These are phyloP conservation scores for Metellina segmentata DNA, from an alignment of 2,888 invertebrate genomes.

Conservation along the genomic window DNA sequence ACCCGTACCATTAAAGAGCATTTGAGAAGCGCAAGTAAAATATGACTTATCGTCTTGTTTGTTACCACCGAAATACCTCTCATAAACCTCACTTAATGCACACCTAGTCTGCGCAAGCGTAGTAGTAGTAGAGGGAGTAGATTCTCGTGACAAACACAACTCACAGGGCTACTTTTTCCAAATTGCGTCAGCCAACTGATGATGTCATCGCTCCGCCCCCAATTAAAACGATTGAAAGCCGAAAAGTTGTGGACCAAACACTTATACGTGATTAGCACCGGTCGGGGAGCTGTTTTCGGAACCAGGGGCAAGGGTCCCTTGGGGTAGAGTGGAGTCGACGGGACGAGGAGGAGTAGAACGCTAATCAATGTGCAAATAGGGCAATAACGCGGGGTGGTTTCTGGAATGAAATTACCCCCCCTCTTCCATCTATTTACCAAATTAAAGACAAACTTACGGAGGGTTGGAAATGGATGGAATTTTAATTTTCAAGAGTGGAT, in stretches of 20 bases:
- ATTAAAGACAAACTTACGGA: not conserved
- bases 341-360: slow-evolving; percentile 14
- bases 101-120: too few species aligned
- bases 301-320: not conserved
- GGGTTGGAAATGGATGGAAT: not conserved
- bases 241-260: slow-evolving; percentile 61
- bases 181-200: slow-evolving; percentile 43
- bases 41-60: too few species aligned
- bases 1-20: too few species aligned
- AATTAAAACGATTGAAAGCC: slow-evolving; percentile 70
- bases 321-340: not conserved
- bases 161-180: too few species aligned
- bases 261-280: slow-evolving; percentile 65
- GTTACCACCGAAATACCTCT: too few species aligned
- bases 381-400: not conserved
- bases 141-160: too few species aligned
- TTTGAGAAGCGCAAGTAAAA: too few species aligned
- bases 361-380: slow-evolving; percentile 45
- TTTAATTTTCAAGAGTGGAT: not conserved
- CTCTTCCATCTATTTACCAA: not conserved
- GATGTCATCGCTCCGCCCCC: slow-evolving; percentile 64
- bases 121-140: too few species aligned
- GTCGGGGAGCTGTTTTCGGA: slow-evolving; percentile 38
- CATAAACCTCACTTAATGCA: too few species aligned
- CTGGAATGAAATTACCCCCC: not conserved